A percentile compares a stretch with the other conserved stretches of the same genome.
phyloP scores from a whole-genome alignment of 1,140 invertebrate species.

The Acromyrmex heyeri region DNA sequence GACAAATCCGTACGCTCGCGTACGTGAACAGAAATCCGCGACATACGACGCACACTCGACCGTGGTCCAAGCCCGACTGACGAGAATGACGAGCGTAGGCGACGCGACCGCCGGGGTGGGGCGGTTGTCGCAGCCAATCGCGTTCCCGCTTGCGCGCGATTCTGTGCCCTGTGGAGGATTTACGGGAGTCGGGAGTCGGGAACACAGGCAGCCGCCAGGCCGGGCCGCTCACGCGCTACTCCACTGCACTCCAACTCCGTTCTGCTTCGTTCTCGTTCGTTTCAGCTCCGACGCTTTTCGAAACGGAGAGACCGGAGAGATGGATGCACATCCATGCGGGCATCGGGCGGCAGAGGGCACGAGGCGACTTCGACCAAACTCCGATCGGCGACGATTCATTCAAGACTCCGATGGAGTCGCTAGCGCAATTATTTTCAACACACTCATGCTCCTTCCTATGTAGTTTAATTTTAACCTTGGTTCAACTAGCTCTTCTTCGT shows the following conservation, averaged over 20 bases:
- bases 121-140: slow-evolving; percentile 77
- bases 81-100: slow-evolving; percentile 27
- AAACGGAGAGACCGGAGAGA: neutral
- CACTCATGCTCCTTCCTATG: neutral
- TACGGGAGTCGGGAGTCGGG: neutral
- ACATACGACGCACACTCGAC: slow-evolving; percentile 74
- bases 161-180: slow-evolving; percentile 23
- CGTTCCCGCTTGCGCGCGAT: slow-evolving; percentile 66
- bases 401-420: neutral
- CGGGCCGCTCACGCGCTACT: neutral
- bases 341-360: neutral
- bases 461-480: too few species aligned
- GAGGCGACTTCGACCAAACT: neutral
- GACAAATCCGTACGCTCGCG: slow-evolving; percentile 78
- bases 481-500: too few species aligned
- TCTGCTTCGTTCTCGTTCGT: neutral
- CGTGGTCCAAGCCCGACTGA: slow-evolving; percentile 83
- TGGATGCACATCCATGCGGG: neutral
- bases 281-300: neutral
- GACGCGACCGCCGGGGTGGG: slow-evolving; percentile 64
- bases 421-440: neutral
- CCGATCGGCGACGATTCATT: neutral
- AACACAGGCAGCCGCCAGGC: slow-evolving; percentile 7
- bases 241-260: neutral
- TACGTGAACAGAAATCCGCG: slow-evolving; percentile 74